These are phyloP conservation scores for Encarsia formosa DNA, from an alignment of 2,888 invertebrate genomes.

Conservation along the genomic window DNA sequence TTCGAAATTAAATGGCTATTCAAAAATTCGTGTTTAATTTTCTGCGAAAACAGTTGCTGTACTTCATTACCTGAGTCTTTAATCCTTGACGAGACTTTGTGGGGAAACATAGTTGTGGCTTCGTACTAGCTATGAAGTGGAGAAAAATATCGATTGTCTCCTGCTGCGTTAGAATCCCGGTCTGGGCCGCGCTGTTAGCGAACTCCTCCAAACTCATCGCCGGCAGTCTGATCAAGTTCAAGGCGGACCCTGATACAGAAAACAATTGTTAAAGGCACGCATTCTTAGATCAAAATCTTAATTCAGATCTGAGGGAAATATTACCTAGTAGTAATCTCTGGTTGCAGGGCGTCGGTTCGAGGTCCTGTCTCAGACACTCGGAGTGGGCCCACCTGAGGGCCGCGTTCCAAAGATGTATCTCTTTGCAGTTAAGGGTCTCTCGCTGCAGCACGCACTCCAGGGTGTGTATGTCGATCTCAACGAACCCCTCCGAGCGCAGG, in stretches of 20 bases:
- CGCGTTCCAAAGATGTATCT: constrained; percentile 85
- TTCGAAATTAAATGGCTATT: not conserved
- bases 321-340: constrained; percentile 45
- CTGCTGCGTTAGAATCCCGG: constrained; percentile 84
- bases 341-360: constrained; percentile 77
- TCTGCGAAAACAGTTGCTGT: not conserved
- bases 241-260: constrained; percentile 55
- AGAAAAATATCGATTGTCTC: constrained; percentile 95
- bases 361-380: constrained; percentile 79
- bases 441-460: constrained; percentile 85
- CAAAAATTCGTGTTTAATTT: not conserved
- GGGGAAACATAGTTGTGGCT: constrained; percentile 79
- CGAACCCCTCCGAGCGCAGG: constrained; percentile 90
- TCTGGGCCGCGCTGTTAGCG: constrained; percentile 91
- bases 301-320: constrained; percentile 11
- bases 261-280: too few relatives aligned
- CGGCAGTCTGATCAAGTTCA: constrained; percentile 87
- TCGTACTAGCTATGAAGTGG: constrained; percentile 85
- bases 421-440: constrained; percentile 93
- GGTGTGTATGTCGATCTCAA: constrained; percentile 91
- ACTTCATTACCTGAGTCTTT: constrained; percentile 70
- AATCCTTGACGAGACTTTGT: constrained; percentile 80
- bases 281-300: too few relatives aligned
- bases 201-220: constrained; percentile 92
- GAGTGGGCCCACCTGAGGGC: constrained; percentile 90